A percentile compares a stretch with the other conserved stretches of the same genome.
Conservation (phyloP, 2,888 invertebrate species). For the Priocnemis perturbator region DNA sequence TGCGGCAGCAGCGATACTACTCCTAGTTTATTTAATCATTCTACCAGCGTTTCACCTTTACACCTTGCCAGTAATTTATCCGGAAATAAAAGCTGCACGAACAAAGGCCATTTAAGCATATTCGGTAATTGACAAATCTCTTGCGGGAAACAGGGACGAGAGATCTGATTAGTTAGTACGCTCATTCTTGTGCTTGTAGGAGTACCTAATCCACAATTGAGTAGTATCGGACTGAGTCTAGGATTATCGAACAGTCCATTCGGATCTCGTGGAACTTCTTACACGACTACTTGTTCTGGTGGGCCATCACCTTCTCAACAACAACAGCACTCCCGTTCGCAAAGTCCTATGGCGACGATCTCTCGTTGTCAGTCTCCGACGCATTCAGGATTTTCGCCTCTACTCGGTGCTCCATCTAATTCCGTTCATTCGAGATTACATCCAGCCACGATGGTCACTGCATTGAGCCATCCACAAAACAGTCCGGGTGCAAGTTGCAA, state of each 20-base stretch:
- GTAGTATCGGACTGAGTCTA: constrained; percentile 50
- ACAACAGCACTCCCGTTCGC: constrained; percentile 74
- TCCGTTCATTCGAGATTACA: constrained; percentile 64
- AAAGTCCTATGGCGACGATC: constrained; percentile 77
- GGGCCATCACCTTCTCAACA: constrained; percentile 65
- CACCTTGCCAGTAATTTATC: constrained; percentile 61
- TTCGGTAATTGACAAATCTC: constrained; percentile 58
- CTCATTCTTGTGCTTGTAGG: constrained; percentile 39
- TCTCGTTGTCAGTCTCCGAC: constrained; percentile 75
- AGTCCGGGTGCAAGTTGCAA: constrained; percentile 60
- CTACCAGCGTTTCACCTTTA: constrained; percentile 60
- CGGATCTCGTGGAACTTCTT: constrained; percentile 67
- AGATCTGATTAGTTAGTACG: not conserved
- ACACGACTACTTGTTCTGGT: constrained; percentile 65
- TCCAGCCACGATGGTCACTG: constrained; percentile 65
- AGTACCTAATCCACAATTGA: constrained; percentile 61
- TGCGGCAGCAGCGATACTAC: constrained; percentile 77
- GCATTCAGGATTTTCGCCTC: constrained; percentile 67
- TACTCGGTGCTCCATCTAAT: constrained; percentile 55
- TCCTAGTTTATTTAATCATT: constrained; percentile 62
- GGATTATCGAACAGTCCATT: constrained; percentile 63
- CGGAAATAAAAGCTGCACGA: constrained; percentile 59
- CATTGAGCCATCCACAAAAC: constrained; percentile 60
- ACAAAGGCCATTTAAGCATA: constrained; percentile 64
- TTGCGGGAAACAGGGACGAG: too few relatives aligned